Conservation (phyloP, 2,888 invertebrate genomes). For the Caenorhabditis uteleia region DNA sequence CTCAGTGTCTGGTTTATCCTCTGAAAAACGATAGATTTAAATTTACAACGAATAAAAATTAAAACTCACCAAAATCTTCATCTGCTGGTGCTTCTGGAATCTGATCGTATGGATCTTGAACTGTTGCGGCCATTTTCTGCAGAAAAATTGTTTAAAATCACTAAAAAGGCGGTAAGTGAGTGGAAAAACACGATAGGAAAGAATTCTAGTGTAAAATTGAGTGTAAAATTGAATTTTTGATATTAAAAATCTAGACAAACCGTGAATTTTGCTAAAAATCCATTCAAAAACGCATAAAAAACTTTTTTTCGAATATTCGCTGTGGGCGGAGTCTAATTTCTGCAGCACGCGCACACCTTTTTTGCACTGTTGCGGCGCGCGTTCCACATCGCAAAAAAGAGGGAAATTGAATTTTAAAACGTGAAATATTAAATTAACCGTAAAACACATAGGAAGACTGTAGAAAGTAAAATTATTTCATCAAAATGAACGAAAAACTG, state of each 20-base stretch:
- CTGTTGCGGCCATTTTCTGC: slow-evolving; percentile 6
- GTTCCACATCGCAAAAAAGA: too few species aligned
- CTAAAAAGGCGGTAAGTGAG: too few species aligned
- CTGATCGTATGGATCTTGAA: slow-evolving; percentile 34
- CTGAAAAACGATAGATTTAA: slow-evolving; percentile 8
- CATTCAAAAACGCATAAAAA: background rate
- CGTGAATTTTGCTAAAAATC: too few species aligned
- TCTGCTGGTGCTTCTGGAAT: slow-evolving; percentile 33
- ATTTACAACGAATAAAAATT: background rate
- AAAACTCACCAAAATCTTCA: slow-evolving; percentile 24
- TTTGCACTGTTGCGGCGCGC: background rate
- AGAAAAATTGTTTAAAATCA: too few species aligned
- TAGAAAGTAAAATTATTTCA: too few species aligned
- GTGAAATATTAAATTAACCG: too few species aligned
- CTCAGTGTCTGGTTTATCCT: slow-evolving; percentile 39
- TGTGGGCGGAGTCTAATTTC: background rate
- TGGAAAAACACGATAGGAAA: too few species aligned
- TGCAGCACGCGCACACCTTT: background rate
- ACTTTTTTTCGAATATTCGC: background rate
- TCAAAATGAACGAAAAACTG: too few species aligned
- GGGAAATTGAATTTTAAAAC: too few species aligned
- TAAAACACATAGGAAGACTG: too few species aligned
- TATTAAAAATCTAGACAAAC: too few species aligned
- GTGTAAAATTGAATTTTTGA: background rate
- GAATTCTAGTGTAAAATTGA: too few species aligned